Base-by-base conservation (phyloP, 92 coral and sea anemone species). In the Umimayanthus chanpuru region DNA sequence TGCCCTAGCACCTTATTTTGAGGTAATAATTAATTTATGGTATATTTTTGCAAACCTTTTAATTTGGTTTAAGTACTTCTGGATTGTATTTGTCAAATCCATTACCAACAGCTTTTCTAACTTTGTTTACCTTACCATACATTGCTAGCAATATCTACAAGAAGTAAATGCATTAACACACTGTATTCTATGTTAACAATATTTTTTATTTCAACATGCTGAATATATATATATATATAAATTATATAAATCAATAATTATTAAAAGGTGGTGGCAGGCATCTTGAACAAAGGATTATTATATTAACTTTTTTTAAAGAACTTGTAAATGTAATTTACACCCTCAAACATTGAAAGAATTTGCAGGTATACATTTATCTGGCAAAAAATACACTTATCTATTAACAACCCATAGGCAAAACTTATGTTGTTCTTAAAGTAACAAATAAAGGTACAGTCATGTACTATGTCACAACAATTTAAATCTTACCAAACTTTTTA, bases 161-260 rank as follows among this genome's bases (percentile, higher is more conserved):
- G 47, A 11, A 53, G 58, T 53, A 14, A 53, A 53, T 53, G 58
- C 58, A 53, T 53, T 53, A 53, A 53, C 16, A 53, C 58, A 53
- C 68, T 20, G n/a, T 5, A 61, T 18, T 61, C 2, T 32, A 32
- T 61, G 21, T 61, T 20, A 61, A 61, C 67, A 21, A 16, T 20
- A 40, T 11, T 76, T 39, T 36, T 76, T 76, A 76, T 76, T 76
- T 76, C 79, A 76, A 32, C 44, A 43, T 21, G 79, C 26, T 76
- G 53, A 76, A 76, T 76, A 43, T 20, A 20, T 61, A 20, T 61
- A 47, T 29, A 40, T 40, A 40, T 47, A 12, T 32, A 75, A n/a
- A n/a, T n/a, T n/a, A n/a, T n/a, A 32, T 76, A 76, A 40, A 76
- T 36, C 53, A 40, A 76, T 32, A 32, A 32, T 32, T 32, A 32